A percentile compares a stretch with the other conserved stretches of the same genome.
These are phyloP conservation scores for Pasiphila rectangulata DNA, from an alignment of 2,888 invertebrate species.

Conservation along the genomic window DNA sequence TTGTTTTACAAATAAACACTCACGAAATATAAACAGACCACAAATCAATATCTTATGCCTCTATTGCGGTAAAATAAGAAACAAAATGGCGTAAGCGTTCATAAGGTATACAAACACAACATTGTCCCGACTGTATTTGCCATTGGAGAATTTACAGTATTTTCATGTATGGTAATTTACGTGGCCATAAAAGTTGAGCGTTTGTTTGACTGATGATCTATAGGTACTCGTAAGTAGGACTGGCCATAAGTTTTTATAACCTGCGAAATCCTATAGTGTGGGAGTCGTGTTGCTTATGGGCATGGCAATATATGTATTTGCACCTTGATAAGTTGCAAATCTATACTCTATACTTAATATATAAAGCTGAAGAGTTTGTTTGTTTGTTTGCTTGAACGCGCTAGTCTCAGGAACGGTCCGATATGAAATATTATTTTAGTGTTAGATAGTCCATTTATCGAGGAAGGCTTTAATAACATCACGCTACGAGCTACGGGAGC, in stretches of 20 bases:
- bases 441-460: too few relatives aligned
- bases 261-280: slow-evolving; percentile 3
- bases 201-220: slow-evolving; percentile 25
- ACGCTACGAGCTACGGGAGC: too few relatives aligned
- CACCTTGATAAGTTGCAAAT: too few relatives aligned
- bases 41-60: neutral
- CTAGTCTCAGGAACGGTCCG: too few relatives aligned
- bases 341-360: too few relatives aligned
- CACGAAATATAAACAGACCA: slow-evolving; percentile 1
- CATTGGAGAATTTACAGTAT: slow-evolving; percentile 39
- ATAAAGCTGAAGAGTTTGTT: too few relatives aligned
- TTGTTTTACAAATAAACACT: slow-evolving; percentile 6
- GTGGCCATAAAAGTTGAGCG: slow-evolving; percentile 38
- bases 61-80: slow-evolving; percentile 2
- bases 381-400: too few relatives aligned
- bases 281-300: neutral
- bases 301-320: too few relatives aligned
- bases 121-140: slow-evolving; percentile 26
- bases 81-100: too few relatives aligned
- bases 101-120: slow-evolving; percentile 34
- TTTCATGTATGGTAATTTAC: slow-evolving; percentile 35
- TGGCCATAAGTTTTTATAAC: slow-evolving; percentile 9
- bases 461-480: too few relatives aligned
- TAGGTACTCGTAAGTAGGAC: slow-evolving; percentile 15
- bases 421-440: too few relatives aligned